phyloP scores from a whole-genome alignment of 2,113 vertebrate species.

The Ancistrus triradiatus region DNA sequence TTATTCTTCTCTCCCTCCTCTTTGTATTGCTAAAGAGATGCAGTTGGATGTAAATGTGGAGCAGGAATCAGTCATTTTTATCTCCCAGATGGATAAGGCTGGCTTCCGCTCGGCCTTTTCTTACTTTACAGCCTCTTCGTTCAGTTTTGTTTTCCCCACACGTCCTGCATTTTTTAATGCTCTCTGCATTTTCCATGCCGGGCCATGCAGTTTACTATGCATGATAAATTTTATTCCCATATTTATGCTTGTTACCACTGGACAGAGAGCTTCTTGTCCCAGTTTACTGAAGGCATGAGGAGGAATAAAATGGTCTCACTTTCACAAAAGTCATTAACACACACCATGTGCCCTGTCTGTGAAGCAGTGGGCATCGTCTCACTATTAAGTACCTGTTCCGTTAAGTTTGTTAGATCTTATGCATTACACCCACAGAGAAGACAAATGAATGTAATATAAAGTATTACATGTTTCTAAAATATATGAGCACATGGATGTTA shows the following conservation, averaged over 20 bases:
- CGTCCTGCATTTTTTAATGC: constrained; percentile 61
- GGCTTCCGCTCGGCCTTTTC: constrained; percentile 56
- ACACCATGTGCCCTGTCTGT: constrained; percentile 41
- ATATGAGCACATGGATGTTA: too few species aligned
- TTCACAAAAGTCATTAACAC: constrained; percentile 61
- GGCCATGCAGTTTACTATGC: constrained; percentile 69
- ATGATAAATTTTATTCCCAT: constrained; percentile 68
- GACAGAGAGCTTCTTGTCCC: constrained; percentile 51
- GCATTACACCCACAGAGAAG: background rate
- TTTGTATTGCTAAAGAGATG: constrained; percentile 65
- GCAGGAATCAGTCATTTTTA: constrained; percentile 72
- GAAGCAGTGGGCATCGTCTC: constrained; percentile 44
- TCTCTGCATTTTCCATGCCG: constrained; percentile 65
- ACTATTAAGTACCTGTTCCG: too few species aligned
- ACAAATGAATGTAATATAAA: too few species aligned
- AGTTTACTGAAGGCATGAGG: constrained; percentile 40
- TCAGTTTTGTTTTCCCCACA: constrained; percentile 66
- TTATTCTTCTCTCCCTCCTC: constrained; percentile 53
- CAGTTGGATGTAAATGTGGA: constrained; percentile 62
- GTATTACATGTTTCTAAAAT: too few species aligned
- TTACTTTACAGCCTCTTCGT: constrained; percentile 59
- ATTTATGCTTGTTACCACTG: constrained; percentile 64
- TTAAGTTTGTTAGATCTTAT: background rate
- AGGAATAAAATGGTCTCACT: constrained; percentile 54
- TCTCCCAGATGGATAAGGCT: constrained; percentile 64